These are phyloP conservation scores for Platorchestia sp. DNA, from an alignment of 1,140 invertebrate species.

Conservation along the genomic window DNA sequence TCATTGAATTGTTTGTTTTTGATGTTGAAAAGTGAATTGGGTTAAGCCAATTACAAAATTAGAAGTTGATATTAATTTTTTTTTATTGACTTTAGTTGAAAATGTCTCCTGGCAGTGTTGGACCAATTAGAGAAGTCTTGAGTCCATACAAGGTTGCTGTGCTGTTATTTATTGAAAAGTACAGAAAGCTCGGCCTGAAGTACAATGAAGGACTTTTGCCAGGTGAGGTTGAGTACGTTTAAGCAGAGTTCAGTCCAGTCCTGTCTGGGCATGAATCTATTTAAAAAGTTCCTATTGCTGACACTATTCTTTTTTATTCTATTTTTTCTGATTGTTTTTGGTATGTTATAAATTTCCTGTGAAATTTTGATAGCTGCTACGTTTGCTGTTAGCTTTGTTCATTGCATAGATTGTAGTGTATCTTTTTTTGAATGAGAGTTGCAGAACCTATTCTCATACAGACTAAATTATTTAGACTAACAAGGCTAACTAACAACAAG, in stretches of 20 bases:
- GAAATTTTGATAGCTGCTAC: not conserved
- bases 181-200: not conserved
- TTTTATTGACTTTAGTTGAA: not conserved
- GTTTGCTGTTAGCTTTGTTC: too few relatives aligned
- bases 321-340: not conserved
- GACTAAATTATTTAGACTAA: too few relatives aligned
- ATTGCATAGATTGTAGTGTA: too few relatives aligned
- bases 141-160: slow-evolving; percentile 42
- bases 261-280: not conserved
- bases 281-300: not conserved
- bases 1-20: too few relatives aligned
- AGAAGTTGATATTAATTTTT: not conserved
- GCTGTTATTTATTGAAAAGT: slow-evolving; percentile 37
- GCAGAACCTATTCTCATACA: too few relatives aligned
- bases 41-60: not conserved
- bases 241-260: not conserved
- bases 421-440: too few relatives aligned
- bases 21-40: not conserved
- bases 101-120: slow-evolving; percentile 35
- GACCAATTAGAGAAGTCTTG: not conserved
- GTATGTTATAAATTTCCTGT: not conserved
- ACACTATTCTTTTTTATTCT: not conserved
- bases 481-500: too few relatives aligned
- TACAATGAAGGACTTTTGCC: not conserved
- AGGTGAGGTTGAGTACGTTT: not conserved